A percentile compares a stretch with the other conserved stretches of the same genome.
phyloP scores from a whole-genome alignment of 2,888 invertebrate species.

The Empis livida region DNA sequence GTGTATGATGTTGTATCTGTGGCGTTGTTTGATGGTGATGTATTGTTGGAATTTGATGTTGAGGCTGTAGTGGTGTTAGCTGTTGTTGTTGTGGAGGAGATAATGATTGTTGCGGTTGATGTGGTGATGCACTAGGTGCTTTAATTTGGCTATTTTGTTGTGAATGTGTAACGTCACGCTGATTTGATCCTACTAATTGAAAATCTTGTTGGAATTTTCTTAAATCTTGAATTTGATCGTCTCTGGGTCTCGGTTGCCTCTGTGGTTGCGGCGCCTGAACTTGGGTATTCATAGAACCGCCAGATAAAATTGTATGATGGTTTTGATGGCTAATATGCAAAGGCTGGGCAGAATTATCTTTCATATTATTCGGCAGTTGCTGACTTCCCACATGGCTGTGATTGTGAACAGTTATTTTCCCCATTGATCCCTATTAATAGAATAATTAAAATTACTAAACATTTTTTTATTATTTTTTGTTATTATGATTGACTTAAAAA shows the following conservation, averaged over 20 bases:
- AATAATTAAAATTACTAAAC: too few relatives aligned
- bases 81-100: slow-evolving; percentile 22
- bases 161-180: slow-evolving; percentile 18
- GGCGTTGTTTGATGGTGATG: slow-evolving; percentile 21
- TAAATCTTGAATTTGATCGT: slow-evolving; percentile 42
- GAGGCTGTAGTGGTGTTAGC: slow-evolving; percentile 13
- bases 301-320: slow-evolving; percentile 17
- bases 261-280: slow-evolving; percentile 22
- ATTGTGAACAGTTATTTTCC: slow-evolving; percentile 20
- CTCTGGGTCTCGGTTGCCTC: slow-evolving; percentile 27
- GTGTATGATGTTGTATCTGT: slow-evolving; percentile 9
- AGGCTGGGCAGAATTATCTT: not conserved
- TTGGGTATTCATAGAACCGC: slow-evolving; percentile 16
- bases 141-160: slow-evolving; percentile 16
- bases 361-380: slow-evolving; percentile 7
- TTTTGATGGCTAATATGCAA: slow-evolving; percentile 7
- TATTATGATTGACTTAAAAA: too few relatives aligned
- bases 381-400: slow-evolving; percentile 12
- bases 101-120: slow-evolving; percentile 28
- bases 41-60: slow-evolving; percentile 13
- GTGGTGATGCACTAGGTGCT: slow-evolving; percentile 25
- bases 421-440: slow-evolving; percentile 3
- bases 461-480: too few relatives aligned
- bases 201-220: slow-evolving; percentile 72
- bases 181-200: slow-evolving; percentile 42